A percentile compares a stretch with the other conserved stretches of the same genome.
Evolutionary conservation across 64 coral and sea anemone genomes (phyloP).

Genomic region (Stylophora pistillata): DNA sequence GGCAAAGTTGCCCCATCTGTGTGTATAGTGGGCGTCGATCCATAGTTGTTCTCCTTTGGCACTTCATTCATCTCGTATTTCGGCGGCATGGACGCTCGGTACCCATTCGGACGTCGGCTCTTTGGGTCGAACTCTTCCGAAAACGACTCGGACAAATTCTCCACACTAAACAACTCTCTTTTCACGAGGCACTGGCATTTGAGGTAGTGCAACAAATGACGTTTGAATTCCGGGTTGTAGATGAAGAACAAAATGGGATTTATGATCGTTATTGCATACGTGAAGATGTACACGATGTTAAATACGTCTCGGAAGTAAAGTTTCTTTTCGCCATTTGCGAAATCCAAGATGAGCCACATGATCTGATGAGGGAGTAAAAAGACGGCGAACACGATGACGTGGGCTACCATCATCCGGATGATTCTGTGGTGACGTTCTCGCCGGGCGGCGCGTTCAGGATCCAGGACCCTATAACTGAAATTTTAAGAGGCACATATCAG

Average conservation of each 20-base stretch:
- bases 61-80: background rate
- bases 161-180: constrained; percentile 8
- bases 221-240: constrained; percentile 75
- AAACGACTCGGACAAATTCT: constrained; percentile 66
- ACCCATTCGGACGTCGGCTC: background rate
- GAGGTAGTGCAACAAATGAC: constrained; percentile 56
- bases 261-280: constrained; percentile 62
- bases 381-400: constrained; percentile 68
- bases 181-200: constrained; percentile 54
- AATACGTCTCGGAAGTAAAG: constrained; percentile 58
- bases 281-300: constrained; percentile 69
- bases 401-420: constrained; percentile 65
- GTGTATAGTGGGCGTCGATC: background rate
- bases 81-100: background rate
- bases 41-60: constrained; percentile 18
- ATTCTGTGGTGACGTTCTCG: constrained; percentile 66
- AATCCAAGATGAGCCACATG: constrained; percentile 76
- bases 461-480: constrained; percentile 54
- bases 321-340: constrained; percentile 30
- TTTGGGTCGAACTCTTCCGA: constrained; percentile 28
- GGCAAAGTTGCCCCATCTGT: background rate
- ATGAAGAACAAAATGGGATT: constrained; percentile 78
- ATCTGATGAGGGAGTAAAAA: constrained; percentile 73
- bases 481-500: background rate
- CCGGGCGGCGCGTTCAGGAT: constrained; percentile 32